Conservation (phyloP, 2,113 vertebrate species). For the Cyanoliseus patagonus region DNA sequence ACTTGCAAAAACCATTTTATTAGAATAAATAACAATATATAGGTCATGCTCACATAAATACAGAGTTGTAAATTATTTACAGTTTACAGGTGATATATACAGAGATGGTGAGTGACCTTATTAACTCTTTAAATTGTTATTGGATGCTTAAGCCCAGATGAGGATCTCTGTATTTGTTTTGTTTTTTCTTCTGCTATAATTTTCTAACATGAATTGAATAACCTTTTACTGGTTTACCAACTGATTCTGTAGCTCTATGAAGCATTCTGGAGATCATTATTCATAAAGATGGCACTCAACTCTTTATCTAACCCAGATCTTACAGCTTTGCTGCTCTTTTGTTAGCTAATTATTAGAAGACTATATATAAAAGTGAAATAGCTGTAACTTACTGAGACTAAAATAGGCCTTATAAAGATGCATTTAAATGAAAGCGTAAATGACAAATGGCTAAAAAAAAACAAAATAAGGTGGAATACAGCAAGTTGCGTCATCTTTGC, state of each 20-base stretch:
- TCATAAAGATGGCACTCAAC: not conserved
- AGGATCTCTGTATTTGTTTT: not conserved
- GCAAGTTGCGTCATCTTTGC: not conserved
- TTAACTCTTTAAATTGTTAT: not conserved
- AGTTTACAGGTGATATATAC: not conserved
- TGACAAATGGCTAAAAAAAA: not conserved
- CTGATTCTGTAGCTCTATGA: not conserved
- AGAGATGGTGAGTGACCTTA: not conserved
- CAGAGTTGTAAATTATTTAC: not conserved
- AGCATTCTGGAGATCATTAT: not conserved
- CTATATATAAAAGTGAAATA: not conserved
- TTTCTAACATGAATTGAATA: not conserved
- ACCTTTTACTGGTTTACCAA: not conserved
- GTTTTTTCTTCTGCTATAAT: not conserved
- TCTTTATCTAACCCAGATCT: constrained; percentile 7
- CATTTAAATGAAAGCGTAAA: not conserved
- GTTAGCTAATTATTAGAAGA: not conserved
- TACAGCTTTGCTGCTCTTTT: not conserved
- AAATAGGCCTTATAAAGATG: not conserved
- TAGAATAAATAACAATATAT: not conserved
- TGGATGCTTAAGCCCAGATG: not conserved
- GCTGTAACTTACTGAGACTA: not conserved
- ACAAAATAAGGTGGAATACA: not conserved
- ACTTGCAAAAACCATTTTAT: not conserved
- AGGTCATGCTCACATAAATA: not conserved